A percentile compares a stretch with the other conserved stretches of the same genome.
Evolutionary conservation across 2,113 vertebrate species (phyloP).

Genomic region (Agelaius tricolor): DNA sequence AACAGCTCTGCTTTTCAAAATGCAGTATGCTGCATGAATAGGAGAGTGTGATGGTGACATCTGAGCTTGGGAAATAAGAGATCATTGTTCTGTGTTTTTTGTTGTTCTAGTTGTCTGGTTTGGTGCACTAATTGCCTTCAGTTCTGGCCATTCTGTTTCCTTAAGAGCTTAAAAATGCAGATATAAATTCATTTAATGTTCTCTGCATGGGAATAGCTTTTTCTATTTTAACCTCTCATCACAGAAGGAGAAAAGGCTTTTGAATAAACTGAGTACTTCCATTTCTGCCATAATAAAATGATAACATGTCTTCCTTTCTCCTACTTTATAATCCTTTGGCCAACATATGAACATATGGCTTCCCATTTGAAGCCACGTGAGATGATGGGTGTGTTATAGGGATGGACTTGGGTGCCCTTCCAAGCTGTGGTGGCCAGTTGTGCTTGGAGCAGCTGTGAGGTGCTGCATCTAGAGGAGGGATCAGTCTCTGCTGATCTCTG

Average conservation of each 20-base stretch:
- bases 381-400: rapidly evolving
- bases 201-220: not conserved
- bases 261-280: not conserved
- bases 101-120: not conserved
- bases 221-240: not conserved
- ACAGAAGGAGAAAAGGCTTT: not conserved
- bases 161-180: not conserved
- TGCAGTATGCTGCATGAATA: slow-evolving; percentile 22
- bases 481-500: rapidly evolving
- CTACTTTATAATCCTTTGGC: not conserved
- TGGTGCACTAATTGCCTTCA: not conserved
- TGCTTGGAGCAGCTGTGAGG: rapidly evolving
- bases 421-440: not conserved
- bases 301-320: not conserved
- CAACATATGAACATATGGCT: not conserved
- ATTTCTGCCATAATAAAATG: not conserved
- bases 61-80: slow-evolving; percentile 58
- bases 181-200: not conserved
- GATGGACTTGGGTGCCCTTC: not conserved
- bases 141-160: slow-evolving; percentile 5
- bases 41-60: slow-evolving; percentile 52
- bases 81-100: slow-evolving; percentile 25
- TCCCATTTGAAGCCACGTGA: not conserved
- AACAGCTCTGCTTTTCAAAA: slow-evolving; percentile 37
- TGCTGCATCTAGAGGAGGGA: not conserved